Conservation (phyloP, 2,888 invertebrate species). For the Alitta virens region DNA sequence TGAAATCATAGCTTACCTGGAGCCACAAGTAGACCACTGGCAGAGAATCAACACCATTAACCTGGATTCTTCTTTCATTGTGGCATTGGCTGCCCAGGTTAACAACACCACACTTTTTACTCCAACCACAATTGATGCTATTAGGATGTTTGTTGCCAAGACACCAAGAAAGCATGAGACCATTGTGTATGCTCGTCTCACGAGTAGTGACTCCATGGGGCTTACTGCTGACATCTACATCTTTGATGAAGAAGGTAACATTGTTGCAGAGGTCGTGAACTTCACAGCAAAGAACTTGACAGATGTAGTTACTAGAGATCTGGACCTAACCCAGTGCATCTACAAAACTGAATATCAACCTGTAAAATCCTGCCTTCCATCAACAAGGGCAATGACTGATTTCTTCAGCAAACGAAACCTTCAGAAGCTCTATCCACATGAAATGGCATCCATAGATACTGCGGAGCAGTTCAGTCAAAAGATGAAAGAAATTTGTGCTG, state of each 20-base stretch:
- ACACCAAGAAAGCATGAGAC: not conserved
- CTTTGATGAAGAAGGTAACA: constrained; percentile 5
- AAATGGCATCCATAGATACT: not conserved
- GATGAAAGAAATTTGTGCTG: not conserved
- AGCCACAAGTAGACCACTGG: not conserved
- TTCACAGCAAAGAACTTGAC: constrained; percentile 8
- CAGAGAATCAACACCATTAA: constrained; percentile 1
- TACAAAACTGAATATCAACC: constrained; percentile 16
- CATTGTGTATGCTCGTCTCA: constrained; percentile 3
- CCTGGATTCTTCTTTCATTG: constrained; percentile 7
- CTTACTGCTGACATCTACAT: constrained; percentile 5
- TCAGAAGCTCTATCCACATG: constrained; percentile 10
- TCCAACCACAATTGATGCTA: not conserved
- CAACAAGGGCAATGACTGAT: not conserved
- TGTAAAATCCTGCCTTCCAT: not conserved
- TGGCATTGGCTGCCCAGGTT: constrained; percentile 3
- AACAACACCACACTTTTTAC: constrained; percentile 4
- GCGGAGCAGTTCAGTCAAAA: not conserved
- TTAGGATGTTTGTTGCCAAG: not conserved
- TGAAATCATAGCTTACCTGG: constrained; percentile 1
- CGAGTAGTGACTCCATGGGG: not conserved
- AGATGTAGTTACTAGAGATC: not conserved
- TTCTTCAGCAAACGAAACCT: constrained; percentile 4
- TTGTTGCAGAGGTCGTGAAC: constrained; percentile 9
- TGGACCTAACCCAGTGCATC: constrained; percentile 5